Conservation (phyloP, 37 sponge, comb jelly and placozoan genomes). For the Corticium candelabrum region DNA sequence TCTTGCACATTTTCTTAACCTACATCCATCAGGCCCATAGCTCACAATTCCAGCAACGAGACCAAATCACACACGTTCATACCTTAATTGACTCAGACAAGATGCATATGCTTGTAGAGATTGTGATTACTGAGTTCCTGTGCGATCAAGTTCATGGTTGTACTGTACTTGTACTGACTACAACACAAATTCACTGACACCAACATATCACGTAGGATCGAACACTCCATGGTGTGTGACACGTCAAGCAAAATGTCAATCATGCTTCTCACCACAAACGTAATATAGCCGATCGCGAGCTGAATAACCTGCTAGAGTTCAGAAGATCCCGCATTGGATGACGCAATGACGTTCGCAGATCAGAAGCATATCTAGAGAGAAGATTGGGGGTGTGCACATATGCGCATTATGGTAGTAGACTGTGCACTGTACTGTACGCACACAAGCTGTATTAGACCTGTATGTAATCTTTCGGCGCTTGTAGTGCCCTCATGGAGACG, state of each 20-base stretch:
- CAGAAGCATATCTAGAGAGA: too few species aligned
- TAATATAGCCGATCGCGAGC: not conserved
- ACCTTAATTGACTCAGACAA: not conserved
- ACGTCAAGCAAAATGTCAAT: conserved; percentile 24
- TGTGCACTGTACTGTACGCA: too few species aligned
- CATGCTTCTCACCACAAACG: not conserved
- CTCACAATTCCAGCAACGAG: conserved; percentile 25
- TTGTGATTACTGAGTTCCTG: conserved; percentile 2
- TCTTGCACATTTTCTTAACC: too few species aligned
- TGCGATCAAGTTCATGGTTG: conserved; percentile 16
- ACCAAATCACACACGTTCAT: conserved; percentile 12
- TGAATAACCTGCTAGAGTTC: too few species aligned
- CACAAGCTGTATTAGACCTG: too few species aligned
- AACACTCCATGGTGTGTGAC: conserved; percentile 24
- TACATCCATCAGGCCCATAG: too few species aligned
- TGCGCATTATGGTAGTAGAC: too few species aligned
- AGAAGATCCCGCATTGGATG: too few species aligned
- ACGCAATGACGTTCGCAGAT: too few species aligned
- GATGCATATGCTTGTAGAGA: conserved; percentile 15
- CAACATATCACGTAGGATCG: not conserved
- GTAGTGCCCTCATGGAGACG: too few species aligned
- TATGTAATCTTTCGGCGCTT: too few species aligned
- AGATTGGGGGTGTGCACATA: too few species aligned
- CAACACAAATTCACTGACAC: conserved; percentile 10
- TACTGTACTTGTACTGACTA: conserved; percentile 17